These are phyloP conservation scores for Cephus sareptanus DNA, from an alignment of 2,888 invertebrate genomes.

Conservation along the genomic window DNA sequence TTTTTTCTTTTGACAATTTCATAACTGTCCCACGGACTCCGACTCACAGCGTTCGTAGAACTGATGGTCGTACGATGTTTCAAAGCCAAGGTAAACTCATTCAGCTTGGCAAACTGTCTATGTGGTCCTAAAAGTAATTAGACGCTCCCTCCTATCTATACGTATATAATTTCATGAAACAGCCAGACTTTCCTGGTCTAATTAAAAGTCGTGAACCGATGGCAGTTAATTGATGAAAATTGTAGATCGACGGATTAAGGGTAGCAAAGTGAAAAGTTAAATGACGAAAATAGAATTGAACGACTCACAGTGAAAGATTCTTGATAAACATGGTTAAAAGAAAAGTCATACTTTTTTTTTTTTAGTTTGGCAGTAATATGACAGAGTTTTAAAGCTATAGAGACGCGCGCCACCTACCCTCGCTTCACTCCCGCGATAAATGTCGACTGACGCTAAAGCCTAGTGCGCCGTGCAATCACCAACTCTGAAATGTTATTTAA, in stretches of 20 bases:
- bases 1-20: neutral
- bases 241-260: neutral
- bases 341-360: neutral
- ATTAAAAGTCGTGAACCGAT: neutral
- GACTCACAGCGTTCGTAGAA: neutral
- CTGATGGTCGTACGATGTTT: neutral
- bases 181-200: neutral
- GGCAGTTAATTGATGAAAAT: neutral
- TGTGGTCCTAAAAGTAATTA: neutral
- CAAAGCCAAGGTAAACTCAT: neutral
- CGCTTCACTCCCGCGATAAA: neutral
- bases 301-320: neutral
- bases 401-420: neutral
- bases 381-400: neutral
- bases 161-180: neutral
- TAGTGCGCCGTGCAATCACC: conserved; percentile 12
- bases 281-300: neutral
- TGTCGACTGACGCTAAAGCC: neutral
- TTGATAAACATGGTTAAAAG: neutral
- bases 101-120: neutral
- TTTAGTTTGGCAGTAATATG: neutral
- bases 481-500: conserved; percentile 51
- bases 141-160: neutral
- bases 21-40: neutral
- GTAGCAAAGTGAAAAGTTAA: neutral